Percentiles rank a stretch among this genome's conserved stretches.
Conservation (phyloP, 2,113 vertebrate genomes). For the Festucalex cinctus region DNA sequence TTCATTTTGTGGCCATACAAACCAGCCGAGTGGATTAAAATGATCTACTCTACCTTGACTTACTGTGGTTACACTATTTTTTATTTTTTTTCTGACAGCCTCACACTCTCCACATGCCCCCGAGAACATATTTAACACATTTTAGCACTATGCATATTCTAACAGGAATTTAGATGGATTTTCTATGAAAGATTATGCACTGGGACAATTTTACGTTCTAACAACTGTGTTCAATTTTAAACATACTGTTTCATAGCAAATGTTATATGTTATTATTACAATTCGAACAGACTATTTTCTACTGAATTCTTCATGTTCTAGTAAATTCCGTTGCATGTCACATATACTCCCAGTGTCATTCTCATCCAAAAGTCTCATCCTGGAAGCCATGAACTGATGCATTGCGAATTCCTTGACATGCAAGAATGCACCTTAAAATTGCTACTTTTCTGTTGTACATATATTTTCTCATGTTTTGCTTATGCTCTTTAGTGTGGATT, state of each 20-base stretch:
- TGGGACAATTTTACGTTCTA: neutral
- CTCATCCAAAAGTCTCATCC: neutral
- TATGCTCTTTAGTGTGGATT: slow-evolving; percentile 1
- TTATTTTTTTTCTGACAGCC: neutral
- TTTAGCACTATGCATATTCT: neutral
- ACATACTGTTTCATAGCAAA: neutral
- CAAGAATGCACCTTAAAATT: slow-evolving; percentile 2
- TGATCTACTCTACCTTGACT: slow-evolving; percentile 17
- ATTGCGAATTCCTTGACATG: neutral
- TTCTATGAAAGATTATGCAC: neutral
- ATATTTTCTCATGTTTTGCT: neutral
- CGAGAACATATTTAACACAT: neutral
- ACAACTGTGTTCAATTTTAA: neutral
- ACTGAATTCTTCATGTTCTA: neutral
- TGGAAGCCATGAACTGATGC: slow-evolving; percentile 10
- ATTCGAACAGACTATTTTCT: neutral
- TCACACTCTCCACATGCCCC: neutral
- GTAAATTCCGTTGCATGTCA: neutral
- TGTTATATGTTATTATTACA: neutral
- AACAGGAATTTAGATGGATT: neutral
- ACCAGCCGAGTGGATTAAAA: slow-evolving; percentile 15
- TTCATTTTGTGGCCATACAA: slow-evolving; percentile 35
- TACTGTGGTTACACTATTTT: slow-evolving; percentile 13
- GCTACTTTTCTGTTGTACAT: neutral
- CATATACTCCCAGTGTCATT: neutral